Conservation (phyloP, 2,113 vertebrate species). For the Corythornis cristatus region DNA sequence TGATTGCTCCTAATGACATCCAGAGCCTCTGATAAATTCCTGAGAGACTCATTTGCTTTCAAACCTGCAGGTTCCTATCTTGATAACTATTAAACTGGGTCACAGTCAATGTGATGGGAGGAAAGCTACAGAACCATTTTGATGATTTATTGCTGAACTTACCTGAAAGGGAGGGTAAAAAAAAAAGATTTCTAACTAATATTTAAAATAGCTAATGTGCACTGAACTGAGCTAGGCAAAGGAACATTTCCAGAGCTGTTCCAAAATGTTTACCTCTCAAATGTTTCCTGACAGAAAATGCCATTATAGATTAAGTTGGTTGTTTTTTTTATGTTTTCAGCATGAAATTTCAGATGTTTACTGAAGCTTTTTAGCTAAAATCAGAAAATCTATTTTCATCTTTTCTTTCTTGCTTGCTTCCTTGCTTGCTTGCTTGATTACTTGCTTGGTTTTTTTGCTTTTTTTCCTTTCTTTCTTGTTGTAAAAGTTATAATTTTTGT, state of each 20-base stretch:
- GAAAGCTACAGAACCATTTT: neutral
- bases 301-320: neutral
- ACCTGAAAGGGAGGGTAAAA: neutral
- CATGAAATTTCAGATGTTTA: slow-evolving; percentile 27
- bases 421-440: neutral
- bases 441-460: neutral
- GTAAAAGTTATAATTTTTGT: neutral
- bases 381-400: neutral
- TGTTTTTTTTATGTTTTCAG: neutral
- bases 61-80: neutral
- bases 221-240: neutral
- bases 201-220: neutral
- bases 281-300: slow-evolving; percentile 1
- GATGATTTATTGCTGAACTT: neutral
- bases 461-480: neutral
- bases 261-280: neutral
- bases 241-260: neutral
- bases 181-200: neutral
- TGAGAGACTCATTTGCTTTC: neutral
- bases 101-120: neutral
- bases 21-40: neutral
- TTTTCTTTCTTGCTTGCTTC: neutral
- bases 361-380: neutral
- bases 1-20: neutral
- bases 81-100: neutral